Base-by-base conservation (phyloP, 37 sponge, comb jelly and placozoan genomes). In the Chondrosia reniformis region DNA sequence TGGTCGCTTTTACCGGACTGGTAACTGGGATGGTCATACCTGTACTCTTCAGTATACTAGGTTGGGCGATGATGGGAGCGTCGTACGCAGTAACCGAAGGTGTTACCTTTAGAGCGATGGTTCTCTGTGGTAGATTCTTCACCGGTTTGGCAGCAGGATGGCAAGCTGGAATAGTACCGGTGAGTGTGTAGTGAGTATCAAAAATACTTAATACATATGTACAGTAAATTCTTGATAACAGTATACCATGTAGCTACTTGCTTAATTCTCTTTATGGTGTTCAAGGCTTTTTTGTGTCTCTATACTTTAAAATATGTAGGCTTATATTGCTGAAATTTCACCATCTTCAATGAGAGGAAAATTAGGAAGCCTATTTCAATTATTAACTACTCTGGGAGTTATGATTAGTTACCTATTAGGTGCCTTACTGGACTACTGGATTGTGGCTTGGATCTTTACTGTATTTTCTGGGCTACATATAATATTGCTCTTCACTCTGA, bases 311-410 rank as follows among this genome's bases (percentile, higher is more conserved):
- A n/a, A n/a, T 17, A 19, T 69, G 12, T 54, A 94, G 95, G 84
- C 91, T 33, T 94, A 94, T 38, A 79, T 91, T 21, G 45, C 83
- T 1, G 95, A 94, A 41, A 75, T 94, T 3, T 81, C 93, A 2
- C 59, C 95, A 15, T 45, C 89, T 36, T 66, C 59, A 0, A 33
- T 72, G 49, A 77, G 79, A 52, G 95, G 95, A 15, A 61, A 65
- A 2, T 84, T 91, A 63, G 95, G 92, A 0, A 59, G 84, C 37
- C 63, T 85, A 55, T 80, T 84, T 45, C 92, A 94, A 34, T 76
- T 94, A 36, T 83, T 75, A 44, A 62, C 88, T 57, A 88, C 89
- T 0, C 45, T 91, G 42, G 95, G 95, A 33, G 44, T 88, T 3
- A 72, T 94, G 8, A 21, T 91, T 24, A 41, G 71, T 0, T 78